Base-by-base conservation (phyloP, 2,888 invertebrate genomes). In the Lasioglossum villosulum region DNA sequence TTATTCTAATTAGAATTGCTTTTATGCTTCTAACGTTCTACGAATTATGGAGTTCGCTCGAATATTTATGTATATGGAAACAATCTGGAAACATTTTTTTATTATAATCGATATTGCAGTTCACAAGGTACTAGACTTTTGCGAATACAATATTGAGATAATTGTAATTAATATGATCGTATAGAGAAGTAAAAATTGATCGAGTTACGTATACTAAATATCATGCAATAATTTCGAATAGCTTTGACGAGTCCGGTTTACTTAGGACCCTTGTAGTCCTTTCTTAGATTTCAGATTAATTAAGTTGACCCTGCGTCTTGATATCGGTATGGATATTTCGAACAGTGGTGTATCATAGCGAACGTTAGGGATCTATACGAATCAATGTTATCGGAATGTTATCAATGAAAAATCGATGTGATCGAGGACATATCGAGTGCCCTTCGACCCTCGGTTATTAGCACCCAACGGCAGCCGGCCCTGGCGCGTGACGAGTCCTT, bases 401-500 rank as follows among this genome's bases (percentile, higher is more conserved):
- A 63, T 63, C 30, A 16, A 27, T 52, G 37, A 37, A 10, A 27
- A 52, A 70, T 70, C n/a, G 19, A n/a, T 19, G n/a, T 0, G 16
- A 48, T 27, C 0, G 12, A 14, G 10, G 23, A 2, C 5, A 66
- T 34, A 5, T 30, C 23, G 12, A 37, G 34, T 78, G 68, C 77
- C 84, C 78, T 84, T 80, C 75, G 88, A 78, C 80, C 83, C 86
- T 90, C 79, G 48, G 27, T 45, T 63, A 75, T 52, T 77, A 84
- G 73, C 75, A n/a, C 88, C 88, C 84, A 48, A 39, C 27, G 76
- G 70, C 5, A 63, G 84, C 78, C 90, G 80, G 75, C 89, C 90
- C 90, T 90, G 90, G 83, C 83, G 76, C 79, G 83, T 87, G 81
- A 89, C 91, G 92, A 92, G 92, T 91, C 94, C 94, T 94, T 94